Evolutionary conservation across 2,888 invertebrate species (phyloP).

Genomic region (Blera fallax): DNA sequence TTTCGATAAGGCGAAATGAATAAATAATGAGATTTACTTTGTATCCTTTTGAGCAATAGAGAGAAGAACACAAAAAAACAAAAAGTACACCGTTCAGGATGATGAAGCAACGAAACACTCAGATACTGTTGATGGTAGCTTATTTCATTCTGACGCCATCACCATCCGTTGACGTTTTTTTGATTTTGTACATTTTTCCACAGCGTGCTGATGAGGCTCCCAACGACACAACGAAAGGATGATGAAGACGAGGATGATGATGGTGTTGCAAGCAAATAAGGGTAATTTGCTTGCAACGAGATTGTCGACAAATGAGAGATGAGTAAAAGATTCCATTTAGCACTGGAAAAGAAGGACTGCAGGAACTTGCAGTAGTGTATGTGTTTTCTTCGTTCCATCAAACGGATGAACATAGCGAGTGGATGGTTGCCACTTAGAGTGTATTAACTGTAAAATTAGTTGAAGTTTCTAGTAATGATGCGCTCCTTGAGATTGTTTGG

Average conservation of each 20-base stretch:
- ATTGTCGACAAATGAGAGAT: constrained; percentile 69
- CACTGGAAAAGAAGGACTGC: background rate
- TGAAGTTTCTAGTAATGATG: constrained; percentile 27
- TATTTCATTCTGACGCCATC: constrained; percentile 62
- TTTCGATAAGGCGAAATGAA: constrained; percentile 72
- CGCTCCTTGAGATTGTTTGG: constrained; percentile 4
- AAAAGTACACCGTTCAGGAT: background rate
- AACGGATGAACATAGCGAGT: background rate
- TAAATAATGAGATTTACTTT: constrained; percentile 72
- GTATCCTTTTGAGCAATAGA: constrained; percentile 70
- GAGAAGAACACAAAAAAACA: constrained; percentile 16
- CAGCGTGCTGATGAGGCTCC: background rate
- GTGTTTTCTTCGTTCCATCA: background rate
- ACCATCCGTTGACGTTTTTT: constrained; percentile 55
- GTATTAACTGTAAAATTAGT: constrained; percentile 69
- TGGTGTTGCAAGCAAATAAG: constrained; percentile 69
- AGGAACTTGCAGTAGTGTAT: background rate
- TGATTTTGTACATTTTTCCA: constrained; percentile 31
- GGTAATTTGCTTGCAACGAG: constrained; percentile 66
- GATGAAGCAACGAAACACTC: constrained; percentile 23
- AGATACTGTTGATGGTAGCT: constrained; percentile 36
- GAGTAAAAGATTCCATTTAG: constrained; percentile 39
- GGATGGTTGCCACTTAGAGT: constrained; percentile 40
- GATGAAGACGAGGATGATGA: constrained; percentile 42
- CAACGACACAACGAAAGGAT: background rate